A percentile compares a stretch with the other conserved stretches of the same genome.
These are phyloP conservation scores for Polydrusus pterygomalis DNA, from an alignment of 2,888 invertebrate species.

Conservation along the genomic window DNA sequence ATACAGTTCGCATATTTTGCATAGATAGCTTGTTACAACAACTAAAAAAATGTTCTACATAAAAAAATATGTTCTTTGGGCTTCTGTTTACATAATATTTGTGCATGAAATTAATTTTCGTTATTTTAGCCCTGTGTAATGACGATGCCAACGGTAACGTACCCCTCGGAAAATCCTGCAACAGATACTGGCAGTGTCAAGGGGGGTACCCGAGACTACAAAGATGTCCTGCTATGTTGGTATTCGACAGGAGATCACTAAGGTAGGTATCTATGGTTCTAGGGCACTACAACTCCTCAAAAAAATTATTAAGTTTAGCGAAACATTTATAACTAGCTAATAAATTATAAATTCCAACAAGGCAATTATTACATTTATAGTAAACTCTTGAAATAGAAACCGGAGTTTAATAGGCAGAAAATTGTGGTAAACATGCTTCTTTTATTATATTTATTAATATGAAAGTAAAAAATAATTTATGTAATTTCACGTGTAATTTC, in stretches of 20 bases:
- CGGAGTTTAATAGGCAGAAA: too few species aligned
- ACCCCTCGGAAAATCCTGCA: constrained; percentile 92
- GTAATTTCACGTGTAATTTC: not conserved
- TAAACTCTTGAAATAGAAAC: too few species aligned
- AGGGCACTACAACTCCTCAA: not conserved
- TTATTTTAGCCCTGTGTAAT: constrained; percentile 87
- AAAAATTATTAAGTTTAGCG: not conserved
- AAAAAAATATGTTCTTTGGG: too few species aligned
- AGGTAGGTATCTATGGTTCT: constrained; percentile 67
- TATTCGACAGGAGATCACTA: constrained; percentile 87
- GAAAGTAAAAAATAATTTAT: not conserved
- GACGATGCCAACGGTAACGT: constrained; percentile 94
- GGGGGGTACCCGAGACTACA: constrained; percentile 94
- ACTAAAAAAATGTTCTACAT: too few species aligned
- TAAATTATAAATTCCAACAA: too few species aligned
- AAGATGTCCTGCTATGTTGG: constrained; percentile 92
- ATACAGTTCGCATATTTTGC: too few species aligned
- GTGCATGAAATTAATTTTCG: too few species aligned
- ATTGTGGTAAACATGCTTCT: too few species aligned
- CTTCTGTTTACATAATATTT: too few species aligned
- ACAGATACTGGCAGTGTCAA: constrained; percentile 95
- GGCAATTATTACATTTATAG: too few species aligned
- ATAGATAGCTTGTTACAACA: too few species aligned
- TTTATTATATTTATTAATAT: not conserved
- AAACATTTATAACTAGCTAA: too few species aligned